Percentiles rank a stretch among this genome's conserved stretches.
Conservation (phyloP, 2,888 invertebrate species). For the Meganola albula region DNA sequence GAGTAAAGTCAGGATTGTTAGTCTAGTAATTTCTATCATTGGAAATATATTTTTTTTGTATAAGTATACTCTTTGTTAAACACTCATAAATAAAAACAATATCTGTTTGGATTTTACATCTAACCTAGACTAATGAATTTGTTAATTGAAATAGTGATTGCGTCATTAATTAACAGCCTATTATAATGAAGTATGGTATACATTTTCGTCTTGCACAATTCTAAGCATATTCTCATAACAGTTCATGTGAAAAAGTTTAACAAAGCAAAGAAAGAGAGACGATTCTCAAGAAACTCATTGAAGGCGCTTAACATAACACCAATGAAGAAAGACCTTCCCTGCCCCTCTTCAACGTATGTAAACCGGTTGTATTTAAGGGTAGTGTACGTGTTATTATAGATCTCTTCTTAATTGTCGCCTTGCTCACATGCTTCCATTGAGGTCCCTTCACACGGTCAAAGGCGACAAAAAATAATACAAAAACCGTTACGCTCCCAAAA, state of each 20-base stretch:
- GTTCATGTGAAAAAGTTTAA: slow-evolving; percentile 60
- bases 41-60: no score
- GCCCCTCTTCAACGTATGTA: slow-evolving; percentile 24
- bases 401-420: slow-evolving; percentile 42
- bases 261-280: slow-evolving; percentile 52
- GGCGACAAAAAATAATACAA: slow-evolving; percentile 74
- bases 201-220: slow-evolving; percentile 34
- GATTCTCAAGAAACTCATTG: slow-evolving; percentile 67
- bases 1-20: no score
- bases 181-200: no score
- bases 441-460: slow-evolving; percentile 72
- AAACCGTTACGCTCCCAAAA: slow-evolving; percentile 74
- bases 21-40: no score
- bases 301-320: slow-evolving; percentile 47
- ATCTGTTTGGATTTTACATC: no score
- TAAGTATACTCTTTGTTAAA: no score
- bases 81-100: no score
- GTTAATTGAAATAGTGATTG: no score
- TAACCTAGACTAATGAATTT: no score
- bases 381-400: slow-evolving; percentile 31
- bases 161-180: no score
- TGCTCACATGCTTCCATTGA: slow-evolving; percentile 70
- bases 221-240: slow-evolving; percentile 35
- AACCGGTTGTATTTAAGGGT: slow-evolving; percentile 19
- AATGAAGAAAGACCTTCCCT: slow-evolving; percentile 37